Evolutionary conservation across 2,797 vertebrate genomes (phyloP), one percentile per base, ranked within the genome.

Genomic region (Naso thynnoides): DNA sequence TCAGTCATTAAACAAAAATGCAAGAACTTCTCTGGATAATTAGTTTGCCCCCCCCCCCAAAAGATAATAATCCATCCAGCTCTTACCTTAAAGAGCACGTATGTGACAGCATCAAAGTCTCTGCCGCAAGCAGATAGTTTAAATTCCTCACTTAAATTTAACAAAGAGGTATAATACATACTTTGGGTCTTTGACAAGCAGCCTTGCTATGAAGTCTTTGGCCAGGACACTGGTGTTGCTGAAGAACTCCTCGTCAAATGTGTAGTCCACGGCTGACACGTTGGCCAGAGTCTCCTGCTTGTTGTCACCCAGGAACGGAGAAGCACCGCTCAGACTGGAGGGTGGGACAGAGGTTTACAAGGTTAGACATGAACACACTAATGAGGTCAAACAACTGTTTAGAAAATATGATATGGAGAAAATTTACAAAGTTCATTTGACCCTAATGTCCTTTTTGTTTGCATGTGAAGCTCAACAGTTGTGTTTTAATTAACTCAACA

Each of bases 271-370:
- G 5, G 98, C 98, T 8, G 98, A 99, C 68, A 99, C 97, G 54
- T 98, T 99, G 68, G 97, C 97, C 91, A 99, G 87, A 0, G 98
- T 99, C 94, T 99, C 97, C 91, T 99, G 98, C 82, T 99, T 99
- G 86, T 95, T 97, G 86, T 99, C 98, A 29, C 98, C 98, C 77
- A 99, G 95, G 92, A 99, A 99, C 0, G 98, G 98, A 56, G 98
- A 99, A 0, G 97, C 97, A 39, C 98, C 98, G 53, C 98, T 99
- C 42, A 99, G 89, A 27, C 98, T 99, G 86, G 11, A 56, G 47
- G 41, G 33, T 0, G 49, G 31, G 48, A 72, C 16, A 56, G 55
- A 76, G 23, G 5, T 24, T 1, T 55, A 60, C 0, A 14, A 18
- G 4, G 49, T 72, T 10, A 47, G 21, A 73, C 29, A 6, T 33